Evolutionary conservation across 2,888 invertebrate genomes (phyloP), one percentile per base, ranked within the genome.

Genomic region (Arrhopalites spinosus): DNA sequence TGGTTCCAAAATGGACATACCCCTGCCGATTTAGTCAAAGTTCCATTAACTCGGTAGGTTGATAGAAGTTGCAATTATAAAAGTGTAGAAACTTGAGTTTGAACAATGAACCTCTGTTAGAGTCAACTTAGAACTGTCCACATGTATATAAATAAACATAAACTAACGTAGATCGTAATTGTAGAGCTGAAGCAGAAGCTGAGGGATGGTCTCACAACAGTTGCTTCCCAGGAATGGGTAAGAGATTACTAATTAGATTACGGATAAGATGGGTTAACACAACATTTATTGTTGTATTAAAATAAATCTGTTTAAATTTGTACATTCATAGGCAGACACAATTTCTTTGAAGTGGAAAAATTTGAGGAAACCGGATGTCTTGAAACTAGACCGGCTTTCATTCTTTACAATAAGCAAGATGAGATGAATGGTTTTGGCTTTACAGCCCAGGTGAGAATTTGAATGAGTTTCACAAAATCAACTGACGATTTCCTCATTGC

Each of bases 161-260:
- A n/a, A n/a, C n/a, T n/a, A n/a, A n/a, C n/a, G n/a, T n/a, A n/a
- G n/a, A n/a, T n/a, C n/a, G n/a, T n/a, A n/a, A n/a, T n/a, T n/a
- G n/a, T n/a, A 61, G 81, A 25, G n/a, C 56, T 27, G 77, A 67
- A 0, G 77, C 77, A 15, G 66, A 63, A 43, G 72, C 8, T 2
- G 43, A 71, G n/a, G 77, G 76, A 61, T 82, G 79, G 79, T 77
- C 80, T 11, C 53, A 77, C 27, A 80, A 80, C n/a, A 69, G 75
- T 17, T 81, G 81, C 56, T 80, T 80, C 56, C 71, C 71, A 25
- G 77, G 75, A n/a, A 81, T 81, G 81, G 81, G 77, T 77, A 53
- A 66, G 56, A 36, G 1, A 11, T 69, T 69, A 1, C 13, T 64
- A 30, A 11, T 36, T 43, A 2, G 27, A 27, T 63, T 63, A 5